These are phyloP conservation scores for Nomada ferruginata DNA, from an alignment of 2,888 invertebrate genomes.

Conservation along the genomic window DNA sequence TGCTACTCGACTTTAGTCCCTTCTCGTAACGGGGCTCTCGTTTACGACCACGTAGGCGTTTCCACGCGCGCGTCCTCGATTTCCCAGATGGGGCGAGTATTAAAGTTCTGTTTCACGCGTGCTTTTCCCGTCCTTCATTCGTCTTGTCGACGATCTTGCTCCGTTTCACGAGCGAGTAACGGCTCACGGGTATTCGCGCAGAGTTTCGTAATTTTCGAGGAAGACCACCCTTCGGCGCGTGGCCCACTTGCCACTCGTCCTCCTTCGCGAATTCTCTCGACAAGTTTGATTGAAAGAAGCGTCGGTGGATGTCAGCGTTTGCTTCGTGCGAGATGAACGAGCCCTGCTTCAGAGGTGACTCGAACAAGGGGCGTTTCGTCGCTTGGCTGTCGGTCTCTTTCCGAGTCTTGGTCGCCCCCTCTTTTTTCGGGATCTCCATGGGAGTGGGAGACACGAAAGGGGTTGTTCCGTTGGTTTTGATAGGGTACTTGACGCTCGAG, in stretches of 20 bases:
- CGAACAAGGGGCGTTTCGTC: conserved; percentile 43
- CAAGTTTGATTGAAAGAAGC: conserved; percentile 70
- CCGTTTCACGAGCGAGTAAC: conserved; percentile 51
- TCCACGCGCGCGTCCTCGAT: conserved; percentile 61
- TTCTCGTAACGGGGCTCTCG: conserved; percentile 35
- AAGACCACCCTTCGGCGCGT: conserved; percentile 33
- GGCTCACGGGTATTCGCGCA: conserved; percentile 51
- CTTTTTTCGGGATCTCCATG: background rate
- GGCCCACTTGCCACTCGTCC: conserved; percentile 30
- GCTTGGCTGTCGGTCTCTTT: conserved; percentile 1
- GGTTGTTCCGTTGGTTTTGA: conserved; percentile 24
- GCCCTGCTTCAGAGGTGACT: conserved; percentile 42
- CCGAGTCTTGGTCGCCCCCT: background rate
- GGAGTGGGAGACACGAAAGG: background rate
- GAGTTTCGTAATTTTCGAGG: conserved; percentile 65
- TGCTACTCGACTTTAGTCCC: conserved; percentile 34
- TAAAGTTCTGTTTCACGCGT: conserved; percentile 72
- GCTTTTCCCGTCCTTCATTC: conserved; percentile 8
- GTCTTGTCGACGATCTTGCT: conserved; percentile 2
- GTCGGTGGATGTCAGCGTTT: conserved; percentile 61
- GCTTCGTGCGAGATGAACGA: conserved; percentile 54
- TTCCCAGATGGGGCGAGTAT: conserved; percentile 54
- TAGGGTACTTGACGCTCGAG: conserved; percentile 17
- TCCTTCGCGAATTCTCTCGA: conserved; percentile 24
- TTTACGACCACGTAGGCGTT: conserved; percentile 70